Conservation (phyloP, 2,797 vertebrate genomes). For the Cyprinella venusta region DNA sequence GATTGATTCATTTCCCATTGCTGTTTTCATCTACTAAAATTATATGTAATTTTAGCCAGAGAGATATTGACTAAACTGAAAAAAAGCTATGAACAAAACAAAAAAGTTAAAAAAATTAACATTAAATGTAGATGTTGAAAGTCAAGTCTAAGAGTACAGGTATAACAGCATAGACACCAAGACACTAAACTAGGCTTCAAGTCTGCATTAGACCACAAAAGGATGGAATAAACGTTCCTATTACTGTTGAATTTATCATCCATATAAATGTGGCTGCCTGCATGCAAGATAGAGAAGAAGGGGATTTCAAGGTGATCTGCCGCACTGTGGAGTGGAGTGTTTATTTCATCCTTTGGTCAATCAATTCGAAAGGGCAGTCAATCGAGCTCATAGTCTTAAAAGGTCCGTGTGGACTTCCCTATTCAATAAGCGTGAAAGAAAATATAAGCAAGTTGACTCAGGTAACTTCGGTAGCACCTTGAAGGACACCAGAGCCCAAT, state of each 20-base stretch:
- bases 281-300: conserved; percentile 26
- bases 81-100: not conserved
- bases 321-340: conserved; percentile 35
- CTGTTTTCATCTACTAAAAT: not conserved
- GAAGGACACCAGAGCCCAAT: conserved; percentile 56
- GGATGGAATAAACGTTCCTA: conserved; percentile 2
- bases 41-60: not conserved
- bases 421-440: conserved; percentile 55
- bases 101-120: no score
- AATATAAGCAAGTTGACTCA: conserved; percentile 45
- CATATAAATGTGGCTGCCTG: conserved; percentile 9
- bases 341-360: conserved; percentile 58
- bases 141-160: not conserved
- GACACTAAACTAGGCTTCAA: not conserved
- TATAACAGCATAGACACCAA: not conserved
- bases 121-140: not conserved
- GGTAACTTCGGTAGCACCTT: conserved; percentile 31
- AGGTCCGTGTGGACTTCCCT: conserved; percentile 34
- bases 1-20: no score
- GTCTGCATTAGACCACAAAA: conserved; percentile 17
- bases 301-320: conserved; percentile 58
- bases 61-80: not conserved
- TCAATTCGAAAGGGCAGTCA: conserved; percentile 68
- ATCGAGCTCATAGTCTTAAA: conserved; percentile 55
- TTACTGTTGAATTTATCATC: conserved; percentile 28